Evolutionary conservation across 2,888 invertebrate genomes (phyloP).

Genomic region (Melanostoma mellinum): DNA sequence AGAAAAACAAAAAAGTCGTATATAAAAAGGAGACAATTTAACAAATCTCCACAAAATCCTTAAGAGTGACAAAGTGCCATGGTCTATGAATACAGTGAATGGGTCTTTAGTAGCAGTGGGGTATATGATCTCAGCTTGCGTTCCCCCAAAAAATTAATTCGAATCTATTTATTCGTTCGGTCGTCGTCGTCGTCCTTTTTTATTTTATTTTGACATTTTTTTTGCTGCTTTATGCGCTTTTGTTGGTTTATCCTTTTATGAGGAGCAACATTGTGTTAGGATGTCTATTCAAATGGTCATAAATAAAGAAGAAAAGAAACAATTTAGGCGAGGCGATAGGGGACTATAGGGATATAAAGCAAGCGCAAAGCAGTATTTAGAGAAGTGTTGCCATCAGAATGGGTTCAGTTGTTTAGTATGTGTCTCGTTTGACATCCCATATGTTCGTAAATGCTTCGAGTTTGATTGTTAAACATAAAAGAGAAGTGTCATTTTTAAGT

Average conservation of each 20-base stretch:
- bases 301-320: slow-evolving; percentile 12
- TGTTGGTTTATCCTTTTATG: slow-evolving; percentile 43
- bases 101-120: background rate
- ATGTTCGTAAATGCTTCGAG: no score
- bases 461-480: no score
- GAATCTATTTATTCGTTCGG: slow-evolving; percentile 39
- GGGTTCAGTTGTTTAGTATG: no score
- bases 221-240: slow-evolving; percentile 15
- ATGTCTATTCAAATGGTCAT: slow-evolving; percentile 41
- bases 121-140: background rate
- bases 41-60: slow-evolving; percentile 40
- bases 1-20: background rate
- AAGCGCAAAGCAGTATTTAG: background rate
- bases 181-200: slow-evolving; percentile 28
- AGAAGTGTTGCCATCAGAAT: no score
- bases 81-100: slow-evolving; percentile 2
- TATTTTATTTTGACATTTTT: background rate
- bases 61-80: slow-evolving; percentile 27
- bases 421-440: no score
- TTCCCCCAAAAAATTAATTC: slow-evolving; percentile 47
- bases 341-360: background rate
- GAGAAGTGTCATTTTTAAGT: no score
- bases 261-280: slow-evolving; percentile 34
- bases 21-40: slow-evolving; percentile 8
- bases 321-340: background rate